phyloP scores from a whole-genome alignment of 2,113 vertebrate genomes.

The Xiphias gladius region DNA sequence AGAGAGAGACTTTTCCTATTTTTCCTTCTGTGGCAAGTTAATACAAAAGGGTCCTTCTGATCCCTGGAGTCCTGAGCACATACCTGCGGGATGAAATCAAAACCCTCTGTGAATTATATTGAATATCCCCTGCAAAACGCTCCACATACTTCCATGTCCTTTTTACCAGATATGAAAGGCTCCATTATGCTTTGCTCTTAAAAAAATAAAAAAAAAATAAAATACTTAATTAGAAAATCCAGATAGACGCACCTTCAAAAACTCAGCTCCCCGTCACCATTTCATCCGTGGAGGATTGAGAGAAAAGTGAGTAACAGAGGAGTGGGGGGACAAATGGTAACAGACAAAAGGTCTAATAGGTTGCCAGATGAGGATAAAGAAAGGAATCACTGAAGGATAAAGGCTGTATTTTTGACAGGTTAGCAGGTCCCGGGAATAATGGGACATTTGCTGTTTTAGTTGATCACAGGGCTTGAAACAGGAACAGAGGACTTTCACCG shows the following conservation, averaged over 20 bases:
- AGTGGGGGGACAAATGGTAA: conserved; percentile 8
- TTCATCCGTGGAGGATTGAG: conserved; percentile 5
- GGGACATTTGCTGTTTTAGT: conserved; percentile 14
- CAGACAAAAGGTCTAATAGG: conserved; percentile 22
- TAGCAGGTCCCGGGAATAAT: conserved; percentile 10
- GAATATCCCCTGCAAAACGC: conserved; percentile 72
- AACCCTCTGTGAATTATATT: conserved; percentile 82
- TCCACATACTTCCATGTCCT: conserved; percentile 76
- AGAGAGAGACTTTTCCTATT: conserved; percentile 64
- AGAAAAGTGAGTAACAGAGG: conserved; percentile 10
- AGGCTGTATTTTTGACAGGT: conserved; percentile 34
- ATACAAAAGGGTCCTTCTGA: conserved; percentile 81
- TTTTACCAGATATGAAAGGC: conserved; percentile 63
- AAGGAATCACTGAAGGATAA: conserved; percentile 32
- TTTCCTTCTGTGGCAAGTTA: conserved; percentile 75
- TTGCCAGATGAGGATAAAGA: conserved; percentile 39
- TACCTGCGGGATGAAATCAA: conserved; percentile 86
- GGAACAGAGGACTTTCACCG: conserved; percentile 10
- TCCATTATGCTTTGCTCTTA: conserved; percentile 63
- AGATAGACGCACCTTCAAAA: conserved; percentile 63
- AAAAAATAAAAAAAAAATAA: conserved; percentile 34
- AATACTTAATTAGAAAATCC: conserved; percentile 71
- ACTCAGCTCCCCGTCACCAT: conserved; percentile 16
- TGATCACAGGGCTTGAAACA: conserved; percentile 32
- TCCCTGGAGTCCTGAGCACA: conserved; percentile 76